These are phyloP conservation scores for Tragelaphus scriptus DNA, from an alignment of 2,113 vertebrate species.

Conservation along the genomic window DNA sequence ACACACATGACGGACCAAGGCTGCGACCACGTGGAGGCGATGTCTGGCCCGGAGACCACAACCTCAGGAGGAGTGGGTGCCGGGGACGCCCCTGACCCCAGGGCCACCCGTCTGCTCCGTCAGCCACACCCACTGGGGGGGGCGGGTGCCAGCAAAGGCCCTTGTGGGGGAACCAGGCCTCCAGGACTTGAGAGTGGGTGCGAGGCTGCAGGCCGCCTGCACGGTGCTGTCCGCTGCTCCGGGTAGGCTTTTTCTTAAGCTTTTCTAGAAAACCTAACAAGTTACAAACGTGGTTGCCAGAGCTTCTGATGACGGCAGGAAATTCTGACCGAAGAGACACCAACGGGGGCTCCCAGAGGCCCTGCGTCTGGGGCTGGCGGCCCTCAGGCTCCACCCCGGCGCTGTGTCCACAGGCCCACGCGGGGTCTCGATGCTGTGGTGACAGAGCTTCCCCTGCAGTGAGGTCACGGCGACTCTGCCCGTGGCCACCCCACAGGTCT, in stretches of 20 bases:
- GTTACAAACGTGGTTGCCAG: not conserved
- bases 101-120: accelerated
- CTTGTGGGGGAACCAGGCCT: not conserved
- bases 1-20: not conserved
- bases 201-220: not conserved
- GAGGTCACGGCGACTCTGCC: not conserved
- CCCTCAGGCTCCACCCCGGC: accelerated
- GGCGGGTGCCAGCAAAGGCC: not conserved
- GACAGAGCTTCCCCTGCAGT: accelerated
- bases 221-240: accelerated
- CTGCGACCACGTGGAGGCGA: not conserved
- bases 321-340: not conserved
- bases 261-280: not conserved
- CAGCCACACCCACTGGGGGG: not conserved
- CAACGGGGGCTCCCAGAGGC: not conserved
- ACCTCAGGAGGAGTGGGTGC: accelerated
- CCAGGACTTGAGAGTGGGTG: not conserved
- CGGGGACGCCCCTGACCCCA: accelerated
- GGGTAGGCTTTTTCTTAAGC: not conserved
- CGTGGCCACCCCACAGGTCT: accelerated
- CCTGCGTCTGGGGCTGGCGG: not conserved
- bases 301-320: not conserved
- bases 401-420: not conserved
- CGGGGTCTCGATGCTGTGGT: accelerated
- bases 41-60: accelerated